Percentiles rank a stretch among this genome's conserved stretches.
Evolutionary conservation across 2,888 invertebrate genomes (phyloP).

Genomic region (Linyphia triangularis): DNA sequence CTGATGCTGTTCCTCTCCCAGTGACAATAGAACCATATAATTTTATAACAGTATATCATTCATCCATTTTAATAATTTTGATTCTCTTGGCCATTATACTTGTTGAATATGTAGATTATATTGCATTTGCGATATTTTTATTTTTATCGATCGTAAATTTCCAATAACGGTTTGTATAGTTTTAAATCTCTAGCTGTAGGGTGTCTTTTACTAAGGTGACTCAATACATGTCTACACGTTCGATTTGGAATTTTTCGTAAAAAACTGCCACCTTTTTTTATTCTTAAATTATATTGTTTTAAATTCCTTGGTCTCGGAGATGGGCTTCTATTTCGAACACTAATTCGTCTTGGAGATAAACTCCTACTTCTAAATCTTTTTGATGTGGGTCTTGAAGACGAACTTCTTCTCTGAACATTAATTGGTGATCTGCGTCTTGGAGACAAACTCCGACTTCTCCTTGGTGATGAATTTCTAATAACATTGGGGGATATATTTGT

Average conservation of each 20-base stretch:
- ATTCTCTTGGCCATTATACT: background rate
- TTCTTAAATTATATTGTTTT: background rate
- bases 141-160: background rate
- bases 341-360: too few species aligned
- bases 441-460: too few species aligned
- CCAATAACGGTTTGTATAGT: background rate
- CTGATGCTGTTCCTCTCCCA: background rate
- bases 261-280: background rate
- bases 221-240: slow-evolving; percentile 30
- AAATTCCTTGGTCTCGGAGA: too few species aligned
- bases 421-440: too few species aligned
- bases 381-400: too few species aligned
- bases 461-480: too few species aligned
- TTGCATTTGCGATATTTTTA: slow-evolving; percentile 8
- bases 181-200: background rate
- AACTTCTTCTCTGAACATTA: too few species aligned
- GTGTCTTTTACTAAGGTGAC: slow-evolving; percentile 24
- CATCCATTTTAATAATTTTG: background rate
- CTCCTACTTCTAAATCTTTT: too few species aligned
- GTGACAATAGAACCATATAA: background rate
- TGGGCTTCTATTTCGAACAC: too few species aligned
- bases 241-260: slow-evolving; percentile 13
- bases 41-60: background rate
- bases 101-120: slow-evolving; percentile 8
- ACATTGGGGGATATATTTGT: too few species aligned